phyloP scores from a whole-genome alignment of 2,113 vertebrate species.

The Podocnemis expansa region DNA sequence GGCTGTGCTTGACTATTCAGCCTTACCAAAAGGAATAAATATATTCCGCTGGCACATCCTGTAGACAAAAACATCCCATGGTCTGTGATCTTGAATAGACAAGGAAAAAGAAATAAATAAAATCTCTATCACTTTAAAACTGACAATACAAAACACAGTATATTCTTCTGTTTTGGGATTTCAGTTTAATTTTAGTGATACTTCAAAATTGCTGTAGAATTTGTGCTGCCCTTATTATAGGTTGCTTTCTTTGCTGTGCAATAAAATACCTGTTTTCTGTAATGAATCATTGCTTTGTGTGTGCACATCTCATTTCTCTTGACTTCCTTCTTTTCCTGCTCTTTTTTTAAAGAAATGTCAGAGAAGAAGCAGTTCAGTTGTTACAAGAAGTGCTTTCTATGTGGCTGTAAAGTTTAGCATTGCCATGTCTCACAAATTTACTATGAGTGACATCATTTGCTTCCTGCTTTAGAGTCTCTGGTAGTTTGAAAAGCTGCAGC shows the following conservation, averaged over 20 bases:
- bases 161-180: neutral
- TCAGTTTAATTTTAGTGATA: neutral
- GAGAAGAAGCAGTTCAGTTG: neutral
- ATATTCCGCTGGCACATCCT: neutral
- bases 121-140: neutral
- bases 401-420: neutral
- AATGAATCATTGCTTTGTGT: neutral
- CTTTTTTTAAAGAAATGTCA: neutral
- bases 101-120: neutral
- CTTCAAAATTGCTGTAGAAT: neutral
- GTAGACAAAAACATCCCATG: neutral
- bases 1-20: neutral
- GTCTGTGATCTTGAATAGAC: neutral
- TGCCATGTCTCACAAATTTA: neutral
- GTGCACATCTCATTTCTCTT: neutral
- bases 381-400: neutral
- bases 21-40: neutral
- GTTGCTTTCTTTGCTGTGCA: neutral
- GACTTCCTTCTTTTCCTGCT: neutral
- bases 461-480: neutral
- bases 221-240: neutral
- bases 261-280: neutral
- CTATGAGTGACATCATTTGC: neutral
- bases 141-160: neutral
- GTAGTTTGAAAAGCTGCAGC: neutral